Conservation (phyloP, 2,113 vertebrate species). For the Sardina pilchardus region DNA sequence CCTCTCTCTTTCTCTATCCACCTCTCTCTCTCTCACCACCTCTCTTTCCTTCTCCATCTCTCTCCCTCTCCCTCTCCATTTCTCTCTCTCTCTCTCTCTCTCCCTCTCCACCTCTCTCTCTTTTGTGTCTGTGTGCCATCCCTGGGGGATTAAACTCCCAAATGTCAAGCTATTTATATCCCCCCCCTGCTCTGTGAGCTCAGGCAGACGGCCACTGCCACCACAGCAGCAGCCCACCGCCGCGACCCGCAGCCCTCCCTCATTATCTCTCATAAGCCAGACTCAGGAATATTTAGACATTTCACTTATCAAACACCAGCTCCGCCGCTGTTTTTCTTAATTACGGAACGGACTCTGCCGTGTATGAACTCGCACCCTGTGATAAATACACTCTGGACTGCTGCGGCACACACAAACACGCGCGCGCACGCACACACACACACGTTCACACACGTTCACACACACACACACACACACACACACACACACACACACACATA, state of each 20-base stretch:
- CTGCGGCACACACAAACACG: not conserved
- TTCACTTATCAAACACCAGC: not conserved
- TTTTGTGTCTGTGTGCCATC: not conserved
- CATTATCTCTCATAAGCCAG: not conserved
- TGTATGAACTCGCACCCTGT: not conserved
- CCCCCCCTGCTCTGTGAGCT: not conserved
- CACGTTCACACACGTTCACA: not conserved
- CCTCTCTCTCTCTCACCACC: not conserved
- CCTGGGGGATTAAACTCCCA: not conserved
- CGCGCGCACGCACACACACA: not conserved
- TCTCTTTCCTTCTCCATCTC: not conserved
- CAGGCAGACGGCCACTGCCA: not conserved
- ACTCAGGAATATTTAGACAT: not conserved
- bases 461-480: not conserved
- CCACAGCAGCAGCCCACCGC: not conserved
- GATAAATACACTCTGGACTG: not conserved
- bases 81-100: not conserved
- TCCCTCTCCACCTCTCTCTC: conserved; percentile 14
- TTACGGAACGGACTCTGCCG: not conserved
- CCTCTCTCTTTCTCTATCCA: not conserved
- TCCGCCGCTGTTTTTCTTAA: not conserved
- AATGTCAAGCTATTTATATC: conserved; percentile 5
- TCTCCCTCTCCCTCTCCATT: conserved; percentile 27
- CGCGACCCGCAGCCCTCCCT: not conserved
- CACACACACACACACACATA: not conserved